A percentile compares a stretch with the other conserved stretches of the same genome.
Evolutionary conservation across 2,113 vertebrate species (phyloP).

Genomic region (Monopterus albus): DNA sequence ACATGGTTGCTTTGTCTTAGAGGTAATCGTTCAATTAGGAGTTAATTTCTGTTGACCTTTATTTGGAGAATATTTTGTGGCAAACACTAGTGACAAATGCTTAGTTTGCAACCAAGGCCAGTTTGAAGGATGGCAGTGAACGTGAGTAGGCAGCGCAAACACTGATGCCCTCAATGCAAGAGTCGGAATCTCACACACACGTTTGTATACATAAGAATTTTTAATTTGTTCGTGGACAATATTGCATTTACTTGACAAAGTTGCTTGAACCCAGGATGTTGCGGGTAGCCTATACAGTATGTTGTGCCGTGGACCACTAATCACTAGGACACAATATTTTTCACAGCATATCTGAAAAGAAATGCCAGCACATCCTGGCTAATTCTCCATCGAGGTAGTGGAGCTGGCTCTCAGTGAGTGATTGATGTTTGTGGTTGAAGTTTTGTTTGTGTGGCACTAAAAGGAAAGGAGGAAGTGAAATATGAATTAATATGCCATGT

Average conservation of each 20-base stretch:
- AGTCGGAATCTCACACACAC: not conserved
- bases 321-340: conserved; percentile 2
- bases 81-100: not conserved
- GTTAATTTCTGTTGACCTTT: not conserved
- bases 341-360: not conserved
- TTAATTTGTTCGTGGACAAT: conserved; percentile 19
- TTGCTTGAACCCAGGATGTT: conserved; percentile 53
- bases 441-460: conserved; percentile 31
- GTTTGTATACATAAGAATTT: no score
- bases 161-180: not conserved
- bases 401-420: conserved; percentile 14
- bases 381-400: conserved; percentile 3
- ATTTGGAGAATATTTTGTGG: not conserved
- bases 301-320: not conserved
- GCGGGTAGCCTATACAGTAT: not conserved
- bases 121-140: not conserved
- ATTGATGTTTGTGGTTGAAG: conserved; percentile 33
- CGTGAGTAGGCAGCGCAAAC: not conserved
- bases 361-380: no score
- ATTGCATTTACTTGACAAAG: conserved; percentile 21
- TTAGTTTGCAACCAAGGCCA: not conserved
- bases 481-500: conserved; percentile 52
- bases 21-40: not conserved
- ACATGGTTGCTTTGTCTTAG: not conserved
- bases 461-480: conserved; percentile 30